Conservation (phyloP, 2,797 vertebrate species). For the Decapterus maruadsi region DNA sequence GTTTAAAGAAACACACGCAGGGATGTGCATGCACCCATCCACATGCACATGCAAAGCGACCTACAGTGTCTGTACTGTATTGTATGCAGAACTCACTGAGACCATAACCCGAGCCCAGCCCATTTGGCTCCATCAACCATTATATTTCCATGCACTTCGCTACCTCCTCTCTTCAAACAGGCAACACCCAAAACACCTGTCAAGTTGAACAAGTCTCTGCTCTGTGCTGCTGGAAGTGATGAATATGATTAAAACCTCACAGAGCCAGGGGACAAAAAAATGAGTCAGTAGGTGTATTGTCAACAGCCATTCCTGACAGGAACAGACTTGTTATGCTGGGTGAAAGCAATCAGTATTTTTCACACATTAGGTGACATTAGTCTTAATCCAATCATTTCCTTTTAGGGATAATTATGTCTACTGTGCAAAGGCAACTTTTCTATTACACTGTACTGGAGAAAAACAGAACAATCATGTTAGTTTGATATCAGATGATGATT, state of each 20-base stretch:
- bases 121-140: not conserved
- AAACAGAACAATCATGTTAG: not conserved
- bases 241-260: conserved; percentile 14
- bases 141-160: not conserved
- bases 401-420: not conserved
- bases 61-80: no score
- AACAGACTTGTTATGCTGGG: conserved; percentile 7
- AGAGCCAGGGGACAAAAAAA: not conserved
- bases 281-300: conserved; percentile 4
- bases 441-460: not conserved
- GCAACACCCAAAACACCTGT: conserved; percentile 68
- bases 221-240: conserved; percentile 9
- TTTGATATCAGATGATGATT: accelerated
- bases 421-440: not conserved
- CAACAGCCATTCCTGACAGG: conserved; percentile 11
- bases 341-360: not conserved
- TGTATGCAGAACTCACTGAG: not conserved
- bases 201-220: conserved; percentile 66
- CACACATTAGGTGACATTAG: not conserved
- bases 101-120: conserved; percentile 7
- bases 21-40: not conserved
- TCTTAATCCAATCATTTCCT: conserved; percentile 6
- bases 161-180: conserved; percentile 29
- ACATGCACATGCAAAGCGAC: not conserved
- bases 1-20: not conserved